A percentile compares a stretch with the other conserved stretches of the same genome.
Conservation (phyloP, 2,888 invertebrate species). For the Hedya salicella region DNA sequence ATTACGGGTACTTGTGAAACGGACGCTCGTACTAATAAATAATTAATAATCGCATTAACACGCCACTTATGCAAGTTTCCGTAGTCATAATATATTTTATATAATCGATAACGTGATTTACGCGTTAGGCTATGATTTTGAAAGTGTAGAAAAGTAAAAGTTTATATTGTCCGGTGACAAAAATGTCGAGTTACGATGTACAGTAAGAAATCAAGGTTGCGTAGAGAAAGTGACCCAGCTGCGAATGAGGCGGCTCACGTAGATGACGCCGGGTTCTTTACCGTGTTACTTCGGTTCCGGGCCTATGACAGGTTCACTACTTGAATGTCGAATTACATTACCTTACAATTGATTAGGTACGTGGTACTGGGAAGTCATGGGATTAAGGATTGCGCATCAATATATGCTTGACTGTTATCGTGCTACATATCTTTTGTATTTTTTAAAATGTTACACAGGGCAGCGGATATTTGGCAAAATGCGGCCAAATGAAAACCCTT, state of each 20-base stretch:
- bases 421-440: too few species aligned
- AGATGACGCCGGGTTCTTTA: constrained; percentile 52
- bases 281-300: constrained; percentile 37
- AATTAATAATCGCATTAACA: constrained; percentile 40
- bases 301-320: constrained; percentile 19
- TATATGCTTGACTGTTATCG: too few species aligned
- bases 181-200: constrained; percentile 61
- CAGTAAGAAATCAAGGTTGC: constrained; percentile 81
- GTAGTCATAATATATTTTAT: constrained; percentile 54
- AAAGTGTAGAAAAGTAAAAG: constrained; percentile 76
- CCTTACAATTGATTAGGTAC: too few species aligned
- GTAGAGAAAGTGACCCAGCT: constrained; percentile 80
- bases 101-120: constrained; percentile 53
- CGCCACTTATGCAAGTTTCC: constrained; percentile 57
- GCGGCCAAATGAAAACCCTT: too few species aligned
- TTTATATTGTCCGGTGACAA: constrained; percentile 67
- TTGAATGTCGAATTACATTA: constrained; percentile 6
- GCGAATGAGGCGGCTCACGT: constrained; percentile 54
- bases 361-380: too few species aligned
- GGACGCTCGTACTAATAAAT: constrained; percentile 36
- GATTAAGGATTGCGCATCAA: too few species aligned
- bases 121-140: constrained; percentile 51
- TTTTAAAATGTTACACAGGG: too few species aligned
- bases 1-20: constrained; percentile 40
- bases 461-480: too few species aligned